Percentiles rank a stretch among this genome's conserved stretches.
These are phyloP conservation scores for Leucopsar rothschildi DNA, from an alignment of 2,113 vertebrate genomes.

Conservation along the genomic window DNA sequence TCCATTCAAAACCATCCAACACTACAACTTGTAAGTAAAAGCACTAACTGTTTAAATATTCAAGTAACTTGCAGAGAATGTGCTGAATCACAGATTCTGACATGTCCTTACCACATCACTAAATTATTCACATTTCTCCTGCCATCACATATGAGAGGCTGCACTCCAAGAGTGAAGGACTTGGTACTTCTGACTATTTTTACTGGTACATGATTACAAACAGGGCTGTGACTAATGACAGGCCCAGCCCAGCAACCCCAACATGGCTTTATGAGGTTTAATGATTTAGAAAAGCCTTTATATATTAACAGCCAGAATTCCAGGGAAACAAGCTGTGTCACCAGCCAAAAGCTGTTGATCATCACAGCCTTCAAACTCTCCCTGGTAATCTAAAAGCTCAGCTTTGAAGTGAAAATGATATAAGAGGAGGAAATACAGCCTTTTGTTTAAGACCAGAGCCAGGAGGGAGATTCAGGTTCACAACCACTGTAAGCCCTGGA, in stretches of 20 bases:
- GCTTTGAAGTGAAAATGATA: constrained; percentile 34
- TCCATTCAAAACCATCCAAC: not conserved
- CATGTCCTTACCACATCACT: not conserved
- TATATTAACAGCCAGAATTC: not conserved
- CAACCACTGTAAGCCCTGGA: not conserved
- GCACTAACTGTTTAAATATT: not conserved
- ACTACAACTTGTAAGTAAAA: not conserved
- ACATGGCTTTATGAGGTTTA: not conserved
- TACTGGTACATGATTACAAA: not conserved
- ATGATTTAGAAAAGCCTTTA: not conserved
- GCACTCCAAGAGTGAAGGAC: not conserved
- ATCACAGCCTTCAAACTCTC: not conserved
- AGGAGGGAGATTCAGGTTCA: not conserved
- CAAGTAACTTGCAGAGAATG: not conserved
- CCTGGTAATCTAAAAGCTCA: not conserved
- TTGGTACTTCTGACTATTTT: not conserved
- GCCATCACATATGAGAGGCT: not conserved
- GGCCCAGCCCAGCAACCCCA: not conserved
- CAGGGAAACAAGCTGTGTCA: not conserved
- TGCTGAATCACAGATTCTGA: not conserved
- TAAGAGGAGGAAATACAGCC: not conserved
- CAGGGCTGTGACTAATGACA: not conserved
- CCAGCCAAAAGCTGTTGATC: not conserved
- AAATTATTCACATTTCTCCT: not conserved
- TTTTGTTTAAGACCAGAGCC: not conserved